These are phyloP conservation scores for Carposina sasakii DNA, from an alignment of 1,140 invertebrate genomes.

Conservation along the genomic window DNA sequence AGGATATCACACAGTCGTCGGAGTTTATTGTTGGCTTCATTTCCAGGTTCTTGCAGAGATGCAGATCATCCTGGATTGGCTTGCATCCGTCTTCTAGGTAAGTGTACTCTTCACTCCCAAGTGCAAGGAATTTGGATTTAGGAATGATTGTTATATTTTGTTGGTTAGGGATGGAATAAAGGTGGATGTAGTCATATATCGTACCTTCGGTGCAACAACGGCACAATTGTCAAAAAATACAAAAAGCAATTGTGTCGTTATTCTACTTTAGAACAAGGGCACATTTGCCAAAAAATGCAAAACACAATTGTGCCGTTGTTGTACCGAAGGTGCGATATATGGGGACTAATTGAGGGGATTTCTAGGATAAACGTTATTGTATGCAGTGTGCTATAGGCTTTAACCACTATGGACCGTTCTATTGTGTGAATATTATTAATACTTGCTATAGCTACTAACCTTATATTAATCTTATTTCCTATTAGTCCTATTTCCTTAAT, in stretches of 20 bases:
- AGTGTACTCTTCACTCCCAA: conserved; percentile 1
- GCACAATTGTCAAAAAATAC: too few species aligned
- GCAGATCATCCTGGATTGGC: background rate
- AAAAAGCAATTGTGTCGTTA: too few species aligned
- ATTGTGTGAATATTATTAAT: background rate
- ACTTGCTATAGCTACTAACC: background rate
- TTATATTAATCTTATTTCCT: background rate
- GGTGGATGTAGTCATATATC: background rate
- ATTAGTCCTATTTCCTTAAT: background rate
- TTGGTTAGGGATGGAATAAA: background rate
- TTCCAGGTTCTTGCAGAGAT: background rate
- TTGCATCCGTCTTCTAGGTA: background rate
- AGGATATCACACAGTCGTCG: background rate
- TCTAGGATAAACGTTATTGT: background rate
- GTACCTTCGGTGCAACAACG: too few species aligned
- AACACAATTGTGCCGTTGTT: too few species aligned
- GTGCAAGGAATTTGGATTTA: background rate
- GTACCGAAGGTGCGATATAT: too few species aligned
- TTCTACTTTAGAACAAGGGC: too few species aligned
- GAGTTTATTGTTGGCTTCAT: background rate
- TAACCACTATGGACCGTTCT: background rate
- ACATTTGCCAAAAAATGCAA: too few species aligned
- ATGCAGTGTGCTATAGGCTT: background rate
- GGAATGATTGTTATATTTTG: background rate
- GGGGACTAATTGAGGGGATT: background rate